phyloP scores from a whole-genome alignment of 1,140 invertebrate genomes.

The Orius insidiosus region DNA sequence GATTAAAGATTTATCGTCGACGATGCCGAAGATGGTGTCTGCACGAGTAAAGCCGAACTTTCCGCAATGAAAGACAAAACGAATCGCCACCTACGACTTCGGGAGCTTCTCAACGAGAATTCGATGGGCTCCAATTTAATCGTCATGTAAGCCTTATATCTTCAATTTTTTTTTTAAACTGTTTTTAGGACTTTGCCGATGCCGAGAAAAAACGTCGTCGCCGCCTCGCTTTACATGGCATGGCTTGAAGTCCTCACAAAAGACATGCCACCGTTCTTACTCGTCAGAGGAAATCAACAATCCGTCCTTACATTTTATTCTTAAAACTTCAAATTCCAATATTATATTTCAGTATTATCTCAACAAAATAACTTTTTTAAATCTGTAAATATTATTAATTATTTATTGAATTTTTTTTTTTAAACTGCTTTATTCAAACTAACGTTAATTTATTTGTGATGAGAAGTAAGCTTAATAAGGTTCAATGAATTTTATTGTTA shows the following conservation, averaged over 20 bases:
- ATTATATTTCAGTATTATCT: neutral
- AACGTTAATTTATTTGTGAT: too few relatives aligned
- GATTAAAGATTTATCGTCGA: constrained; percentile 28
- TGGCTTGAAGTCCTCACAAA: constrained; percentile 82
- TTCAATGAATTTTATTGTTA: too few relatives aligned
- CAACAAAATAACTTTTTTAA: constrained; percentile 1
- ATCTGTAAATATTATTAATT: neutral
- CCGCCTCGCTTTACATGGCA: constrained; percentile 78
- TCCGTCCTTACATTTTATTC: constrained; percentile 96
- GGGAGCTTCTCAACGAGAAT: constrained; percentile 72
- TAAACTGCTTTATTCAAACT: too few relatives aligned
- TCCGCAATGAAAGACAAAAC: constrained; percentile 79
- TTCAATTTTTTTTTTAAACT: neutral
- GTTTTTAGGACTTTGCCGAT: constrained; percentile 68
- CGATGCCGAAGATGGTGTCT: constrained; percentile 15
- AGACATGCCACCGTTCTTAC: constrained; percentile 77
- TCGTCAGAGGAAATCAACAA: constrained; percentile 88
- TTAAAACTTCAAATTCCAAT: constrained; percentile 1
- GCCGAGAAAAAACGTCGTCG: constrained; percentile 74
- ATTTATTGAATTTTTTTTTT: too few relatives aligned
- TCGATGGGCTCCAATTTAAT: constrained; percentile 71
- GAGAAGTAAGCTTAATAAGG: too few relatives aligned
- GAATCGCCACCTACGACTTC: constrained; percentile 70
- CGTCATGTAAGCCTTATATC: constrained; percentile 56
- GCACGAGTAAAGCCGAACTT: constrained; percentile 66